A percentile compares a stretch with the other conserved stretches of the same genome.
Evolutionary conservation across 2,888 invertebrate species (phyloP).

Genomic region (Seladonia tumulorum): DNA sequence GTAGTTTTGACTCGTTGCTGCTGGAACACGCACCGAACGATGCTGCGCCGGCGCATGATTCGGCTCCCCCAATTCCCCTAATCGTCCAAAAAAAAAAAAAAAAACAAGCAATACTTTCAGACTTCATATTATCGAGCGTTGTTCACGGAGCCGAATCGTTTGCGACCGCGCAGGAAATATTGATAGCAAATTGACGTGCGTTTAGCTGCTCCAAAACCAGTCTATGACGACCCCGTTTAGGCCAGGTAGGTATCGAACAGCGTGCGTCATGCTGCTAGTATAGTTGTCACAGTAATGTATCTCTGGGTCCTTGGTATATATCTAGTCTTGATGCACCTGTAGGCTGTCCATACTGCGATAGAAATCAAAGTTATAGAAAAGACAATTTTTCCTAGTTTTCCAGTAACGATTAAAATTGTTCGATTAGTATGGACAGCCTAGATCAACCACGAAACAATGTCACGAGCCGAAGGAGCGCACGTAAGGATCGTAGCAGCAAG

Average conservation of each 20-base stretch:
- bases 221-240: not conserved
- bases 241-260: conserved; percentile 34
- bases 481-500: conserved; percentile 79
- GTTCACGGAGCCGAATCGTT: conserved; percentile 22
- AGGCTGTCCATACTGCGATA: conserved; percentile 49
- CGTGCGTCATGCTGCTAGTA: conserved; percentile 52
- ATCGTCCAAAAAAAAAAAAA: not conserved
- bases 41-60: conserved; percentile 53
- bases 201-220: not conserved
- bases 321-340: conserved; percentile 42
- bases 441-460: conserved; percentile 43
- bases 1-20: conserved; percentile 48
- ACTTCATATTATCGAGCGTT: not conserved
- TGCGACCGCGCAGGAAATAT: conserved; percentile 17
- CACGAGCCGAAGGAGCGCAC: conserved; percentile 73
- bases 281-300: conserved; percentile 50
- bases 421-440: conserved; percentile 41
- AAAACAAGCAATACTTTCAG: not conserved
- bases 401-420: not conserved
- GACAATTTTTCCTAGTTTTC: not conserved
- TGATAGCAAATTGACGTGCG: conserved; percentile 52
- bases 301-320: conserved; percentile 57
- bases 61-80: not conserved
- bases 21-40: conserved; percentile 43
- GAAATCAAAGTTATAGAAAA: not conserved